Percentiles rank a stretch among this genome's conserved stretches.
Conservation (phyloP, 2,797 vertebrate species). For the Hemibagrus guttatus region DNA sequence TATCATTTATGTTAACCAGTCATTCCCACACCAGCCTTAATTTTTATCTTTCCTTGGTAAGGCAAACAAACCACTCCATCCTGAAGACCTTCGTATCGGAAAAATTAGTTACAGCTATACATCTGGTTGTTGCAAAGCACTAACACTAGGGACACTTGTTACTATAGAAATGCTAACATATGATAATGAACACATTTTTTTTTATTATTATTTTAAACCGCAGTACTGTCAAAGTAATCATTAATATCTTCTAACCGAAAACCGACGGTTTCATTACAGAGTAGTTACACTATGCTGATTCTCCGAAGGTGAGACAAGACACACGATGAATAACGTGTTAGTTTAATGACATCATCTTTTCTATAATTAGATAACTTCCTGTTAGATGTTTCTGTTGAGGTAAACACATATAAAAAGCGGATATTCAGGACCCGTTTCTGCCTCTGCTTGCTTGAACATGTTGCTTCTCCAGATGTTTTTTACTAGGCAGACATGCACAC, state of each 20-base stretch:
- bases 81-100: not conserved
- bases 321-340: not conserved
- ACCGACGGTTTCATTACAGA: not conserved
- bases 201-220: not conserved
- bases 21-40: not conserved
- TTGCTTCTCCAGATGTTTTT: slow-evolving; percentile 28
- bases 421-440: not conserved
- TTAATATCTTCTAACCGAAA: too few relatives aligned
- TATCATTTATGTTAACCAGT: not conserved
- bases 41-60: not conserved
- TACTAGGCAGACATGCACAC: slow-evolving; percentile 8
- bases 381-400: slow-evolving; percentile 33
- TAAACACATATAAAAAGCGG: slow-evolving; percentile 2
- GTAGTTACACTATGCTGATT: not conserved
- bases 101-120: not conserved
- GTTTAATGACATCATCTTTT: slow-evolving; percentile 33
- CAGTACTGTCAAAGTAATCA: not conserved
- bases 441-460: slow-evolving; percentile 28
- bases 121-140: not conserved
- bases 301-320: not conserved
- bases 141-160: not conserved
- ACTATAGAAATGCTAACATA: not conserved
- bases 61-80: not conserved
- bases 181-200: not conserved
- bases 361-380: slow-evolving; percentile 21